A percentile compares a stretch with the other conserved stretches of the same genome.
Evolutionary conservation across 2,797 vertebrate genomes (phyloP).

Genomic region (Clarias laeviceps): DNA sequence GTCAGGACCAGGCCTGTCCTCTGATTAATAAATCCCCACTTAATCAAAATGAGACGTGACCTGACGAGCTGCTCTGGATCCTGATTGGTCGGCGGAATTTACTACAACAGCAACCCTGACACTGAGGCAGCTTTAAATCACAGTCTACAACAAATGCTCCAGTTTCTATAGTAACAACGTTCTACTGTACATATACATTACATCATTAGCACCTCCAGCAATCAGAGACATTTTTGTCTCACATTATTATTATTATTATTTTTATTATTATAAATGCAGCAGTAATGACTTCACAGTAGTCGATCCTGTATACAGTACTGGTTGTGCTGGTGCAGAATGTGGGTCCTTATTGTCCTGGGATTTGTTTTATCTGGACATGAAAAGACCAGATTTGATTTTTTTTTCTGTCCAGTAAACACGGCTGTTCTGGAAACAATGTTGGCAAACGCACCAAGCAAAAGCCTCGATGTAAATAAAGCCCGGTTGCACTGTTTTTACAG

Average conservation of each 20-base stretch:
- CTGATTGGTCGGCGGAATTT: neutral
- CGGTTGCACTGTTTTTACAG: neutral
- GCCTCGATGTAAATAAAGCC: neutral
- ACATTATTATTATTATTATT: neutral
- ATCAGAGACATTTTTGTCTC: neutral
- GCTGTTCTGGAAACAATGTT: constrained; percentile 8
- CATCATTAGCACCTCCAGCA: neutral
- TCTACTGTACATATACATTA: too few species aligned
- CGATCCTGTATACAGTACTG: neutral
- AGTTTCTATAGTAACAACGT: neutral
- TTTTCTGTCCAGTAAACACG: neutral
- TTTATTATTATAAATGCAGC: neutral
- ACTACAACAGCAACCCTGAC: neutral
- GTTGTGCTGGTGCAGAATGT: neutral
- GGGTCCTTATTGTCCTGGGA: neutral
- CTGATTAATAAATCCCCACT: constrained; percentile 23
- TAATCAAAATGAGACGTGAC: constrained; percentile 11
- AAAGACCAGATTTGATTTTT: neutral
- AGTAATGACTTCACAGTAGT: neutral
- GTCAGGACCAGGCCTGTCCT: constrained; percentile 12
- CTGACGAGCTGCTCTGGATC: neutral
- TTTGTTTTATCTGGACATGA: neutral
- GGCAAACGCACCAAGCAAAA: neutral
- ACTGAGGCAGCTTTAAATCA: neutral
- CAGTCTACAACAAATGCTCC: neutral